These are phyloP conservation scores for Choristoneura rosaceana DNA, from an alignment of 2,888 invertebrate species.

Conservation along the genomic window DNA sequence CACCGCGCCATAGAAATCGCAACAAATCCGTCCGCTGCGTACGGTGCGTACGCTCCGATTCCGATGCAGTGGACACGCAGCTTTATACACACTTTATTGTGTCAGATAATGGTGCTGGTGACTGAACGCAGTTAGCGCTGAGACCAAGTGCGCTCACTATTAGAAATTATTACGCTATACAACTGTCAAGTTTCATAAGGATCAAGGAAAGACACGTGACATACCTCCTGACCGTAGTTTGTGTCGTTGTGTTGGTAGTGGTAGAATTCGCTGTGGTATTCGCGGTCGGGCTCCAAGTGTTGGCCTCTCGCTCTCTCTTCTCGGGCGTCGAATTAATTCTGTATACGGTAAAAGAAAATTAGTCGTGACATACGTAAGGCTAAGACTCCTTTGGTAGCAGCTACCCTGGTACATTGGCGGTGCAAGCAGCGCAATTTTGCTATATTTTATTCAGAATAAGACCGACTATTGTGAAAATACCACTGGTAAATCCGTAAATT, in stretches of 20 bases:
- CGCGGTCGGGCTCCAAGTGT: slow-evolving; percentile 65
- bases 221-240: slow-evolving; percentile 73
- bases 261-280: slow-evolving; percentile 57
- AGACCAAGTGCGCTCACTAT: too few relatives aligned
- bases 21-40: too few relatives aligned
- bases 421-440: neutral
- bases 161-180: too few relatives aligned
- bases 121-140: too few relatives aligned
- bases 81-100: too few relatives aligned
- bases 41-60: too few relatives aligned
- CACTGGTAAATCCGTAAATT: too few relatives aligned
- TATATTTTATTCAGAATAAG: neutral
- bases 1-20: too few relatives aligned
- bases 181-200: neutral
- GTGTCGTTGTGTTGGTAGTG: slow-evolving; percentile 59
- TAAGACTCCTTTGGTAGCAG: neutral
- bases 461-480: too few relatives aligned
- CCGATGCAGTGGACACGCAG: too few relatives aligned
- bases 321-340: slow-evolving; percentile 66
- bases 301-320: slow-evolving; percentile 68
- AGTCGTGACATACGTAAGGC: neutral
- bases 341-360: slow-evolving; percentile 12
- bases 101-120: too few relatives aligned
- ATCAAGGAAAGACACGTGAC: slow-evolving; percentile 19
- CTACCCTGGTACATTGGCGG: neutral